phyloP scores from a whole-genome alignment of 2,888 invertebrate genomes.

The Rhaphigaster nebulosa region DNA sequence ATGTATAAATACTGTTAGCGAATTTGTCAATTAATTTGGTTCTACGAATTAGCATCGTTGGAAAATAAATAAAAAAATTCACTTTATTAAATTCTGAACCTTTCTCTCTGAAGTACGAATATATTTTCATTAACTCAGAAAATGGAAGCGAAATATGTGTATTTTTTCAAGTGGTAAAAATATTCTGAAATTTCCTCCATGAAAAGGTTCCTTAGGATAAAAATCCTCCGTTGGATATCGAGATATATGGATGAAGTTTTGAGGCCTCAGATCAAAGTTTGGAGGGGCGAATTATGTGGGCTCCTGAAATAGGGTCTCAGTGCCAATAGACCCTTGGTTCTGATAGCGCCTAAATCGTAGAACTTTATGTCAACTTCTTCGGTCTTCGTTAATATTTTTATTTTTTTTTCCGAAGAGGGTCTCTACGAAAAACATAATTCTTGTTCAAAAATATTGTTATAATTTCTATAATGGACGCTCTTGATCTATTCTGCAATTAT shows the following conservation, averaged over 20 bases:
- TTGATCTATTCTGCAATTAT: too few relatives aligned
- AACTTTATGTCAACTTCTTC: constrained; percentile 20
- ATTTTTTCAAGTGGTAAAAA: background rate
- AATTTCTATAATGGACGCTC: too few relatives aligned
- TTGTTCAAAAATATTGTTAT: background rate
- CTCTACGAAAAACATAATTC: background rate
- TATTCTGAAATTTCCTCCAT: background rate
- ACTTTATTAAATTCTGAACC: too few relatives aligned
- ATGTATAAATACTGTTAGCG: too few relatives aligned
- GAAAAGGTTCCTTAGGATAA: background rate
- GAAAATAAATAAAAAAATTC: too few relatives aligned
- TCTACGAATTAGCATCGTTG: too few relatives aligned
- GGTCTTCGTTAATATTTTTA: background rate
- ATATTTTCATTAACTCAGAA: too few relatives aligned
- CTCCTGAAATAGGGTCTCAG: constrained; percentile 7
- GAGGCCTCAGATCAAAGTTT: constrained; percentile 19
- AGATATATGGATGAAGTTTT: constrained; percentile 20
- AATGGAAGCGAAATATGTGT: background rate
- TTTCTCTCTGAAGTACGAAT: too few relatives aligned
- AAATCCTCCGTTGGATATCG: background rate
- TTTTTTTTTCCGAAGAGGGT: background rate
- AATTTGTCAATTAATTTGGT: too few relatives aligned
- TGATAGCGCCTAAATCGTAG: background rate
- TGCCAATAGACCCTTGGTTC: background rate
- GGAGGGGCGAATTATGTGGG: constrained; percentile 11